Evolutionary conservation across 2,797 vertebrate genomes (phyloP), one percentile per base, ranked within the genome.

Genomic region (Sebastes variabilis): DNA sequence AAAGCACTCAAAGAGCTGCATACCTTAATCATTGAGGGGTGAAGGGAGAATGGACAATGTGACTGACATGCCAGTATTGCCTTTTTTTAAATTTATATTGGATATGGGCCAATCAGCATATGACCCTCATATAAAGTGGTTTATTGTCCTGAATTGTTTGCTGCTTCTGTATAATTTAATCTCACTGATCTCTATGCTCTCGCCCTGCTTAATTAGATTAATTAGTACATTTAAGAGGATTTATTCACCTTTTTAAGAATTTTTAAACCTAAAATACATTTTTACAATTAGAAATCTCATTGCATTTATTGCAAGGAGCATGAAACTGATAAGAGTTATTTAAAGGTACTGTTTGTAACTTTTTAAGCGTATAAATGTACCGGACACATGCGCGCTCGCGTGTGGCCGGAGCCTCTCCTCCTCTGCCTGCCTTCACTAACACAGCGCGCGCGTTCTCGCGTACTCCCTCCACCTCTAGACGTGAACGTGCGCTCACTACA

Each of bases 1-100:
- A 79, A 74, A 84, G 55, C 72, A 49, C 34, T 30, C 7, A 14
- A 34, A 58, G 66, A 75, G 60, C 75, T 32, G 66, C 64, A 61
- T 30, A 55, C 58, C 29, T 75, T 60, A 66, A 80, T 66, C 1
- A 77, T 58, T 20, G 67, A 20, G 64, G 24, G 42, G 27, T 68
- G 42, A 71, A 42, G 18, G 24, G 20, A 64, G 29, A 71, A 68
- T 38, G 72, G 32, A 58, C 62, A 66, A 34, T 7, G 66, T 77
- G 80, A 80, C 18, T 18, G 10, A 54, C 49, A n/a, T n/a, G 20
- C 49, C 49, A 54, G 0, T 52, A 52, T 18, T 20, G 8, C 49
- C 20, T 14, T 42, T 52, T n/a, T 52, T 52, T n/a, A 1, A 2
- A 52, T 52, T n/a, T 4, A 52, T n/a, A 52, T n/a, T 54, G 49